Evolutionary conservation across 35 echinoderm and acorn worm genomes (phyloP).

Genomic region (Apostichopus parvimensis): DNA sequence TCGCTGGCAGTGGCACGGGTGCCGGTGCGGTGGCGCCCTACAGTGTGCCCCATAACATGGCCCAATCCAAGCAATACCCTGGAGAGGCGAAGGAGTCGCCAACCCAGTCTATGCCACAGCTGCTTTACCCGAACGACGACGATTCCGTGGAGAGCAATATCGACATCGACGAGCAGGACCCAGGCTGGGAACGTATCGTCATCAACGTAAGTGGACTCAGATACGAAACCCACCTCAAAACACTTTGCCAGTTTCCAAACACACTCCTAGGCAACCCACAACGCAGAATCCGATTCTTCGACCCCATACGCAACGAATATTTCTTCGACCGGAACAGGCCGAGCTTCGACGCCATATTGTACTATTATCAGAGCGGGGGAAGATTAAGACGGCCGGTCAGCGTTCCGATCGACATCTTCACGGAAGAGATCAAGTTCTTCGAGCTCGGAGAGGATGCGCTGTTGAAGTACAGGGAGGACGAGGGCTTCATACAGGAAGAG

Average conservation of each 20-base stretch:
- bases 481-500: slow-evolving; percentile 97
- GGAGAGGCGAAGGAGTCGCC: slow-evolving; percentile 29
- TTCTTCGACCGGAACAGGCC: slow-evolving; percentile 99
- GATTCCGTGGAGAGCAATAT: slow-evolving; percentile 77
- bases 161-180: slow-evolving; percentile 79
- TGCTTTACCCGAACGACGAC: slow-evolving; percentile 74
- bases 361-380: slow-evolving; percentile 97
- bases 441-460: slow-evolving; percentile 92
- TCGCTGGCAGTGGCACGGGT: slow-evolving; percentile 19
- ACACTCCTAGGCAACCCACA: slow-evolving; percentile 95
- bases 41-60: slow-evolving; percentile 19
- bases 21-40: slow-evolving; percentile 40
- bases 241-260: slow-evolving; percentile 96
- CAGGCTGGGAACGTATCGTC: slow-evolving; percentile 90
- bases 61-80: slow-evolving; percentile 38
- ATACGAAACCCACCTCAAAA: slow-evolving; percentile 98
- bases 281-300: slow-evolving; percentile 89
- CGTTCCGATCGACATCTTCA: slow-evolving; percentile 96
- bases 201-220: slow-evolving; percentile 96
- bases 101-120: slow-evolving; percentile 70
- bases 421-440: slow-evolving; percentile 97
- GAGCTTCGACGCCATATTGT: slow-evolving; percentile 96
- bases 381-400: slow-evolving; percentile 86
- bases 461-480: slow-evolving; percentile 92
- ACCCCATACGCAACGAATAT: slow-evolving; percentile 94